These are phyloP conservation scores for Rhynchotus rufescens DNA, from an alignment of 2,797 vertebrate genomes.

Conservation along the genomic window DNA sequence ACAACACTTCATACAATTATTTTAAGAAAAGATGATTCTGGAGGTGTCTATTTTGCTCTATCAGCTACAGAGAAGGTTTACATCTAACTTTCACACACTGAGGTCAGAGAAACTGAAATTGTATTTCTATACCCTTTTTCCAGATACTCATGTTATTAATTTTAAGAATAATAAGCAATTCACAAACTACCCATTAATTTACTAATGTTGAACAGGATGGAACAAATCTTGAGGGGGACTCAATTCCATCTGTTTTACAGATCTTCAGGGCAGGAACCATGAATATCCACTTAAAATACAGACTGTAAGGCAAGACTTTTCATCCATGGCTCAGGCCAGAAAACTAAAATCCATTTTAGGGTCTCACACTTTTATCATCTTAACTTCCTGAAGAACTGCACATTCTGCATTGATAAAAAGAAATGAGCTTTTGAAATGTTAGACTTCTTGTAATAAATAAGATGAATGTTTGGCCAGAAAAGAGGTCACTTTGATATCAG, in stretches of 20 bases:
- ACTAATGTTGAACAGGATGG: background rate
- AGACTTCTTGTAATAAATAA: accelerated
- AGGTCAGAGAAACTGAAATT: background rate
- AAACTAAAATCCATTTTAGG: background rate
- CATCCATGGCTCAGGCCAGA: background rate
- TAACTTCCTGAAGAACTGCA: background rate
- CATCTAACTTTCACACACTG: background rate
- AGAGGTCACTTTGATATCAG: background rate
- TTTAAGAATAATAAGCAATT: background rate
- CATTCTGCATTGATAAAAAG: background rate
- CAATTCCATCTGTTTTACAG: background rate
- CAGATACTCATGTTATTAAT: background rate
- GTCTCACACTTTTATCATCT: background rate
- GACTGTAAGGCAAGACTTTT: background rate
- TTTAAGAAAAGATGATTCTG: background rate
- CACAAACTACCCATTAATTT: background rate
- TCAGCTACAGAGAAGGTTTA: background rate
- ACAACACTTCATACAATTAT: background rate
- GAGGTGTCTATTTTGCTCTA: background rate
- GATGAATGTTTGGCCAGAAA: background rate
- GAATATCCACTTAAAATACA: background rate
- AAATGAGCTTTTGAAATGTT: background rate
- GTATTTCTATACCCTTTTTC: background rate
- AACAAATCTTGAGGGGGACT: background rate
- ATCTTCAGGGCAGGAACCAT: background rate